Evolutionary conservation across 92 coral and sea anemone species (phyloP), one percentile per base, ranked within the genome.

Genomic region (Siderastrea siderea): DNA sequence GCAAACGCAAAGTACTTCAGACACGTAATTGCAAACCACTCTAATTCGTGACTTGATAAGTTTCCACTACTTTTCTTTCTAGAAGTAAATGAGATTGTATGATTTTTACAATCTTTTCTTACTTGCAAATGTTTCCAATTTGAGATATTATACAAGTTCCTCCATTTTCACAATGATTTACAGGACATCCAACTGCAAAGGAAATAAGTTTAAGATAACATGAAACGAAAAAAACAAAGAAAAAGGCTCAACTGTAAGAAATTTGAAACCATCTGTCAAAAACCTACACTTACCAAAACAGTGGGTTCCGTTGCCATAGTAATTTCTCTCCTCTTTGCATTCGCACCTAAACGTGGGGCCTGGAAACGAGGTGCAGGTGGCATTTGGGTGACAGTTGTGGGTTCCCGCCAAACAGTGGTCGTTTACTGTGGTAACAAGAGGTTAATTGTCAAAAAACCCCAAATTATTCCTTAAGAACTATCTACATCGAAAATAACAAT

Each of bases 241-340:
- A 26, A 53, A 53, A 53, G 57, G 57, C 64, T 14, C 64, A 59
- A 8, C 15, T 3, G 63, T 44, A 65, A 79, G 48, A 78, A 17
- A 44, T 3, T 49, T 14, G 38, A n/a, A 38, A 13, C 7, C 4
- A 43, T 1, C 12, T 52, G 10, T 48, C 5, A 72, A 72, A 51
- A 73, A 6, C 26, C 10, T 7, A 46, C 17, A 85, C 83, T 83
- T 52, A 91, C 94, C 94, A 73, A 87, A 91, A 69, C 94, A 91
- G 83, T 91, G 78, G 1, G 92, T 91, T 2, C 94, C 94, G 78
- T 91, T 91, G 63, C 94, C 94, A 88, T 83, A 84, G 92, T 68
- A 91, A 78, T 71, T 69, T 2, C 52, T 58, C 0, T 78, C 76
- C 66, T 82, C 82, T 15, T 71, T 78, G 44, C 94, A 91, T 2